A percentile compares a stretch with the other conserved stretches of the same genome.
Evolutionary conservation across 2,888 invertebrate genomes (phyloP).

Genomic region (Rotaria magnacalcarata): DNA sequence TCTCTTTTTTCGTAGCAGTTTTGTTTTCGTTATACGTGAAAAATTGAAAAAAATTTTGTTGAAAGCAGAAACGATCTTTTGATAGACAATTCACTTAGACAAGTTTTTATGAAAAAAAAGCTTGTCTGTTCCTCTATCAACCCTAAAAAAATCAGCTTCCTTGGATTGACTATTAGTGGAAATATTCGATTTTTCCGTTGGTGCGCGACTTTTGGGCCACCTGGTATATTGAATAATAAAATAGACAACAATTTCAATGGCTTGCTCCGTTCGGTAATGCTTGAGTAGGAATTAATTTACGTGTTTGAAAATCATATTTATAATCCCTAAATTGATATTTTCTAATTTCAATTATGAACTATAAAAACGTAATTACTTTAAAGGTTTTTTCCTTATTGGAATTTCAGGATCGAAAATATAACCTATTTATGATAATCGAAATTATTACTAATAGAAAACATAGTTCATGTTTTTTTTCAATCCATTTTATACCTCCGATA

Average conservation of each 20-base stretch:
- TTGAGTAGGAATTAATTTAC: not conserved
- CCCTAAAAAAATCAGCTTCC: no score
- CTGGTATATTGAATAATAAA: not conserved
- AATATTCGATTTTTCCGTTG: no score
- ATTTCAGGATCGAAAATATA: not conserved
- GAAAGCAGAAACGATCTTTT: no score
- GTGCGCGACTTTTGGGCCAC: no score
- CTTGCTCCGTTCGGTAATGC: not conserved
- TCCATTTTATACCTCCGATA: not conserved
- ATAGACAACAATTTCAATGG: not conserved
- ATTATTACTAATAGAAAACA: not conserved
- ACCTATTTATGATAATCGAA: not conserved
- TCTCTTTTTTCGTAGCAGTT: no score
- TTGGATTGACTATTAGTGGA: no score
- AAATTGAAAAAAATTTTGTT: no score
- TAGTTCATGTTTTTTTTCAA: no score
- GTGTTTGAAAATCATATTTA: not conserved
- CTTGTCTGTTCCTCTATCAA: no score
- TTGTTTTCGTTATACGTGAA: no score
- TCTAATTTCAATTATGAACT: not conserved
- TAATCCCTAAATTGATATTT: not conserved
- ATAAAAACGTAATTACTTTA: not conserved
- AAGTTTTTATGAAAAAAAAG: no score
- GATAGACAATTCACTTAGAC: no score
- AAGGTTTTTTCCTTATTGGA: not conserved